Evolutionary conservation across 2,888 invertebrate genomes (phyloP).

Genomic region (Nomada flava): DNA sequence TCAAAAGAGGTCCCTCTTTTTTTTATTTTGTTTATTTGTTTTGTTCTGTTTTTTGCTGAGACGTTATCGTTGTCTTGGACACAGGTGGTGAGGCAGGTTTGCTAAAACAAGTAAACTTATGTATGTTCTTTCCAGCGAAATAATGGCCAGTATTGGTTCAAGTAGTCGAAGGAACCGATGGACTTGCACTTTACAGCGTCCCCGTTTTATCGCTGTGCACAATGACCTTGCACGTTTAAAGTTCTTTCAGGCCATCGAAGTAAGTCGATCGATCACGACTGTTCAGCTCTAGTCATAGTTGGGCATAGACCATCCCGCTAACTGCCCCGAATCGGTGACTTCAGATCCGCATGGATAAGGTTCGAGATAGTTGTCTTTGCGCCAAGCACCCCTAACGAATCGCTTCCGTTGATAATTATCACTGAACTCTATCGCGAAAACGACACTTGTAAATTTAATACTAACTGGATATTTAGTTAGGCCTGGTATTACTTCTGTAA

Average conservation of each 20-base stretch:
- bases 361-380: conserved; percentile 57
- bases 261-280: conserved; percentile 70
- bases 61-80: conserved; percentile 15
- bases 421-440: conserved; percentile 25
- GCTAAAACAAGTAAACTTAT: conserved; percentile 13
- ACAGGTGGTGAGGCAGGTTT: neutral
- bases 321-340: conserved; percentile 31
- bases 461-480: neutral
- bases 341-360: conserved; percentile 53
- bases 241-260: conserved; percentile 70
- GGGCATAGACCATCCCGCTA: conserved; percentile 58
- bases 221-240: conserved; percentile 67
- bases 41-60: neutral
- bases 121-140: neutral
- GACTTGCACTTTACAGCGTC: conserved; percentile 44
- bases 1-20: conserved; percentile 1
- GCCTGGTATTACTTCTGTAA: neutral
- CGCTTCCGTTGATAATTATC: conserved; percentile 12
- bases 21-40: no score
- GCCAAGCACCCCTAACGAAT: conserved; percentile 14
- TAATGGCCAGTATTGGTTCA: conserved; percentile 11
- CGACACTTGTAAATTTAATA: conserved; percentile 25
- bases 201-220: conserved; percentile 60
- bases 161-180: conserved; percentile 14
- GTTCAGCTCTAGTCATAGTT: conserved; percentile 59